These are phyloP conservation scores for Sebastes hopkinsi DNA, from an alignment of 2,797 vertebrate genomes.

Conservation along the genomic window DNA sequence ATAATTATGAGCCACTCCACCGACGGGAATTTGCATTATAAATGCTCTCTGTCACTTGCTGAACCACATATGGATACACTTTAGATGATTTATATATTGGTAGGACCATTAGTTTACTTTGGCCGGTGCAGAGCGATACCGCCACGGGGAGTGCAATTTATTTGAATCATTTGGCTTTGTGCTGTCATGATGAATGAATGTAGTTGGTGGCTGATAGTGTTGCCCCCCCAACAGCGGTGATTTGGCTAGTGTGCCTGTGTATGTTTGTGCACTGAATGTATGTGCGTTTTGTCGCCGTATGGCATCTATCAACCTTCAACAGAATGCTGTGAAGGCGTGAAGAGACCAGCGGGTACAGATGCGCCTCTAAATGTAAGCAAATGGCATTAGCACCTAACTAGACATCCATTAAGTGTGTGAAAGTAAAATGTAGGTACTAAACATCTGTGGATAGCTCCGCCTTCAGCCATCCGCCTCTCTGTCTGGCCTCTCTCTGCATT, in stretches of 20 bases:
- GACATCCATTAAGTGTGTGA: conserved; percentile 59
- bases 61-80: conserved; percentile 60
- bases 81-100: conserved; percentile 66
- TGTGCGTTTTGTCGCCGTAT: not conserved
- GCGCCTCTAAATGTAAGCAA: conserved; percentile 31
- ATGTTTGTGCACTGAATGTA: conserved; percentile 2
- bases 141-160: conserved; percentile 64
- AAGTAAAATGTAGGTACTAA: conserved; percentile 67
- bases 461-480: conserved; percentile 29
- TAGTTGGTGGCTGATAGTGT: conserved; percentile 52
- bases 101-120: conserved; percentile 62
- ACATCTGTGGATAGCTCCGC: conserved; percentile 53
- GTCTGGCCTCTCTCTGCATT: conserved; percentile 11
- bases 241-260: conserved; percentile 29
- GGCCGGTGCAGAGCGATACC: conserved; percentile 38
- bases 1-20: conserved; percentile 60
- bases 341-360: conserved; percentile 31
- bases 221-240: conserved; percentile 30
- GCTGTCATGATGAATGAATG: conserved; percentile 65
- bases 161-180: conserved; percentile 74
- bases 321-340: conserved; percentile 5
- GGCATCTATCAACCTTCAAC: conserved; percentile 11
- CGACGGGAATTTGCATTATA: conserved; percentile 43
- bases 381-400: conserved; percentile 56
- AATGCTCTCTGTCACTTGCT: conserved; percentile 53